These are phyloP conservation scores for Noctilio leporinus DNA, from an alignment of 2,113 vertebrate species.

Conservation along the genomic window DNA sequence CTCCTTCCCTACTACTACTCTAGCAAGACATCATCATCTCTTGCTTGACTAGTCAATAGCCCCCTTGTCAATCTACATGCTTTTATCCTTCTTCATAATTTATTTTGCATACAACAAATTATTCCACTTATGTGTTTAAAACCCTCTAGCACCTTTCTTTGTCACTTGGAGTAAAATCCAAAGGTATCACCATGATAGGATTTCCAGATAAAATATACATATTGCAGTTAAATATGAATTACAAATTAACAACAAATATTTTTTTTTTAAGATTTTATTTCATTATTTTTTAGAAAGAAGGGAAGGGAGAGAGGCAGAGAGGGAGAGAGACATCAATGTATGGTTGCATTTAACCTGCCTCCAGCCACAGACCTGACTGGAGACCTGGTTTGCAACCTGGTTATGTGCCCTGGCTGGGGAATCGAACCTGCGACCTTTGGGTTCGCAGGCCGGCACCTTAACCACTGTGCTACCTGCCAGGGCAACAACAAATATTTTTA, in stretches of 20 bases:
- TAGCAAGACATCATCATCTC: neutral
- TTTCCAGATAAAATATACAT: neutral
- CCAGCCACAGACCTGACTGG: no score
- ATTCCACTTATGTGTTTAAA: neutral
- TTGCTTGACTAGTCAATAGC: neutral
- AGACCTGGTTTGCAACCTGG: no score
- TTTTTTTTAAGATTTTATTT: no score
- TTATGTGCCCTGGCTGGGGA: no score
- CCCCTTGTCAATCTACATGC: neutral
- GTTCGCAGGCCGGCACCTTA: no score
- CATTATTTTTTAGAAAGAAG: no score
- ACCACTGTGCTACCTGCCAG: no score
- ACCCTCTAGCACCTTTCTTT: neutral
- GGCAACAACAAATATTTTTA: neutral
- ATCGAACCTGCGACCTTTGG: no score
- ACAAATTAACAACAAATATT: neutral
- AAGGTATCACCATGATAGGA: neutral
- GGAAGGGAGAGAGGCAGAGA: no score
- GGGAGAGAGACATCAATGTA: no score
- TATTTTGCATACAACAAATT: neutral
- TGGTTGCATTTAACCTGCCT: no score
- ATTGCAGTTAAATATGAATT: neutral
- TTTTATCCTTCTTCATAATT: neutral
- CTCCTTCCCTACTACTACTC: neutral
- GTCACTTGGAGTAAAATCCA: neutral